These are phyloP conservation scores for Nannospalax galili DNA, from an alignment of 2,113 vertebrate species.

Conservation along the genomic window DNA sequence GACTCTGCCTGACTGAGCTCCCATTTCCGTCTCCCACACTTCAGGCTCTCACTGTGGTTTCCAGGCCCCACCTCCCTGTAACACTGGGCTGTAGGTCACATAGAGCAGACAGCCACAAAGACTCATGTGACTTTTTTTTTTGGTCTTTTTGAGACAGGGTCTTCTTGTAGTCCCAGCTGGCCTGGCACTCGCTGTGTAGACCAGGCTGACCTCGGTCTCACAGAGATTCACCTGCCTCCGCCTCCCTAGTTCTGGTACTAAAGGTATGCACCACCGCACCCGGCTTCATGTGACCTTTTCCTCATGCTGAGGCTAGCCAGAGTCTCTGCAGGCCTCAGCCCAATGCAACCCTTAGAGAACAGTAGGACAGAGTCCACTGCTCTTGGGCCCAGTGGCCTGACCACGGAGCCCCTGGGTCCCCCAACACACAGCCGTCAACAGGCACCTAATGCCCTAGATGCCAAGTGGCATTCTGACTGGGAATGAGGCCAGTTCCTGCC, in stretches of 20 bases:
- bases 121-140: no score
- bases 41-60: background rate
- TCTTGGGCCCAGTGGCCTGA: background rate
- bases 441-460: fast-evolving
- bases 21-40: background rate
- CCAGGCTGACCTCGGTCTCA: no score
- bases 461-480: no score
- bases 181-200: no score
- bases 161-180: no score
- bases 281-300: fast-evolving
- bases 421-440: no score
- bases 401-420: background rate
- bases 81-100: background rate
- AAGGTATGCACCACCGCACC: no score
- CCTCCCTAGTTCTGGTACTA: no score
- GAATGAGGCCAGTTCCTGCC: background rate
- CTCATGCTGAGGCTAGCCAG: background rate
- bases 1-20: background rate
- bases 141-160: no score
- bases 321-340: background rate
- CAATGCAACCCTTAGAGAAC: fast-evolving
- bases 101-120: background rate
- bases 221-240: no score
- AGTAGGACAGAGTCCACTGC: background rate
- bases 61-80: background rate